Evolutionary conservation across 2,113 vertebrate genomes (phyloP).

Genomic region (Dromiciops gliroides): DNA sequence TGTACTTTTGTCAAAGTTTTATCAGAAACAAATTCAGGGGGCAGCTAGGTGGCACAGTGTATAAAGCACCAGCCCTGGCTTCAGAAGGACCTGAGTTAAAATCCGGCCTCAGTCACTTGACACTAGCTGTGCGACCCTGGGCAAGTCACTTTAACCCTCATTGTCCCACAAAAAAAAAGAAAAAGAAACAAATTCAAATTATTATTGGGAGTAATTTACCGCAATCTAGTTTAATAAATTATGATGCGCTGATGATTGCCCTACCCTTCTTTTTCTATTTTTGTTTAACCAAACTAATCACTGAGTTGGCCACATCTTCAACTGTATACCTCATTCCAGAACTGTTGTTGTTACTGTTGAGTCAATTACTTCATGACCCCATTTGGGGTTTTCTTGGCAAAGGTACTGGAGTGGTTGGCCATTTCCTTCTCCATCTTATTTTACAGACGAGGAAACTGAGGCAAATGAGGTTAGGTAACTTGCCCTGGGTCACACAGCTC

Average conservation of each 20-base stretch:
- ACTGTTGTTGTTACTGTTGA: background rate
- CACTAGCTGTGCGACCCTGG: too few species aligned
- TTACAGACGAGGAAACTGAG: background rate
- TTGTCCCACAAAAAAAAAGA: too few species aligned
- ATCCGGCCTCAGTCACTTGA: too few species aligned
- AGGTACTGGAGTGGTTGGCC: background rate
- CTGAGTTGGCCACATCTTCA: background rate
- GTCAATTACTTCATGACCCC: background rate
- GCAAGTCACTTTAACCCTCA: too few species aligned
- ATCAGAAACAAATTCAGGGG: slow-evolving; percentile 47
- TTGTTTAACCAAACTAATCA: background rate
- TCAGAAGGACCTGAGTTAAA: too few species aligned
- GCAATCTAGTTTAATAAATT: slow-evolving; percentile 30
- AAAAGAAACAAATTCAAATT: slow-evolving; percentile 40
- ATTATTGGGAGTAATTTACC: slow-evolving; percentile 49
- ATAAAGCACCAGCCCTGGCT: too few species aligned
- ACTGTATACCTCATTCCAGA: background rate
- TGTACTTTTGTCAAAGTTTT: slow-evolving; percentile 33
- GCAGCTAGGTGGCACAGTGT: too few species aligned
- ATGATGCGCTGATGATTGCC: background rate
- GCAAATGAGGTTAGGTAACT: too few species aligned
- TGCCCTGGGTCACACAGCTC: too few species aligned
- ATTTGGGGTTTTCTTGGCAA: background rate
- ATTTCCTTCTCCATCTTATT: background rate
- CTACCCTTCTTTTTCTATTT: background rate